Evolutionary conservation across 2,113 vertebrate species (phyloP), one percentile per base, ranked within the genome.

Genomic region (Serinus canaria): DNA sequence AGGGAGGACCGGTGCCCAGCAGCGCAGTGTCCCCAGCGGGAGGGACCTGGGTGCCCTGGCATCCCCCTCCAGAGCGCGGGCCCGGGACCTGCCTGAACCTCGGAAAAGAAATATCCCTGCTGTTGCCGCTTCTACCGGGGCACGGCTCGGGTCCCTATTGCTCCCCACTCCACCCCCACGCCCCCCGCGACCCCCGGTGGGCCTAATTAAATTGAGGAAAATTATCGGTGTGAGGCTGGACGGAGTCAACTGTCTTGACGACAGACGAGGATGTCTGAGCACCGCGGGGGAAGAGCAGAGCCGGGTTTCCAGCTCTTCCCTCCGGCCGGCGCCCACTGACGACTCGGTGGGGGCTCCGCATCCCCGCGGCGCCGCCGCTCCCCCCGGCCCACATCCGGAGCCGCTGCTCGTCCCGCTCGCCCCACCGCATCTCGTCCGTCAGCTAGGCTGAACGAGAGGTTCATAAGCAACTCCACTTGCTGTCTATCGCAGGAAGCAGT

Each of bases 161-260:
- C 68, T 23, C 30, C 23, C 14, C 39, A 16, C 15, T 7, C 52
- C 15, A 28, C 33, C 14, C 20, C 41, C 22, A 6, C 22, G 2
- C 24, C 37, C 47, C 39, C 21, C 21, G 67, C 31, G 11, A 20
- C 24, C 25, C 68, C 52, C 79, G 28, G 55, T 46, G 70, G 60
- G 43, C 13, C 83, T 95, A 94, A 96, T 96, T 95, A 95, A 96
- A 94, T 86, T 55, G 80, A 75, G 75, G 35, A 20, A 92, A 94
- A 94, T 87, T 27, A 87, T 79, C 49, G 58, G 82, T 75, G 75
- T 92, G 85, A 90, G 59, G 66, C 24, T 85, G 58, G 74, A 87
- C 56, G 64, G 64, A 87, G 86, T 69, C 70, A 75, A 74, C 82
- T 53, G 62, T 67, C 79, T 77, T 79, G 75, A 35, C 44, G 59